phyloP scores from a whole-genome alignment of 2,888 invertebrate species.

The Drosophila mimetica region DNA sequence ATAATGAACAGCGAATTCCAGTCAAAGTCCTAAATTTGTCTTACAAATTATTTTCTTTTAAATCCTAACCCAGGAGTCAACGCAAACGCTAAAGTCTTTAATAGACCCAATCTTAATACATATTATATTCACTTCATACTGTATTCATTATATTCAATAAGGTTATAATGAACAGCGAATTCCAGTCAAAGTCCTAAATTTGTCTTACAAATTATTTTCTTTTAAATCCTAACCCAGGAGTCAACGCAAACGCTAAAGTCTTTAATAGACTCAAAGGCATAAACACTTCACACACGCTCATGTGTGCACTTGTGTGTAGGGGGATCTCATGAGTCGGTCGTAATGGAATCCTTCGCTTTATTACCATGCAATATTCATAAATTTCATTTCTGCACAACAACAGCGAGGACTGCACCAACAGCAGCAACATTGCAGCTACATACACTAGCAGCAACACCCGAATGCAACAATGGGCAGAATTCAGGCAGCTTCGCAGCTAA shows the following conservation, averaged over 20 bases:
- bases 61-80: neutral
- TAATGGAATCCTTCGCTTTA: conserved; percentile 76
- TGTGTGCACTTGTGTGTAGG: conserved; percentile 19
- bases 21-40: too few species aligned
- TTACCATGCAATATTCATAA: conserved; percentile 78
- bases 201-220: too few species aligned
- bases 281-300: conserved; percentile 27
- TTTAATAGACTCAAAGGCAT: conserved; percentile 20
- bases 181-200: too few species aligned
- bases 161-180: too few species aligned
- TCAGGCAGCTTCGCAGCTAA: conserved; percentile 32
- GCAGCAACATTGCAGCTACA: conserved; percentile 33
- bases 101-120: conserved; percentile 12
- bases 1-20: too few species aligned
- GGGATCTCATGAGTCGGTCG: conserved; percentile 50
- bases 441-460: conserved; percentile 24
- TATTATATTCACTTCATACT: too few species aligned
- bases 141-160: too few species aligned
- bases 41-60: too few species aligned
- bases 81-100: conserved; percentile 5
- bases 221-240: neutral
- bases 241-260: neutral
- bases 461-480: conserved; percentile 39
- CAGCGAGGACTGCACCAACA: conserved; percentile 58
- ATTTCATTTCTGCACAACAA: conserved; percentile 67